Evolutionary conservation across 2,797 vertebrate species (phyloP), one percentile per base, ranked within the genome.

Genomic region (Intellagama lesueurii): DNA sequence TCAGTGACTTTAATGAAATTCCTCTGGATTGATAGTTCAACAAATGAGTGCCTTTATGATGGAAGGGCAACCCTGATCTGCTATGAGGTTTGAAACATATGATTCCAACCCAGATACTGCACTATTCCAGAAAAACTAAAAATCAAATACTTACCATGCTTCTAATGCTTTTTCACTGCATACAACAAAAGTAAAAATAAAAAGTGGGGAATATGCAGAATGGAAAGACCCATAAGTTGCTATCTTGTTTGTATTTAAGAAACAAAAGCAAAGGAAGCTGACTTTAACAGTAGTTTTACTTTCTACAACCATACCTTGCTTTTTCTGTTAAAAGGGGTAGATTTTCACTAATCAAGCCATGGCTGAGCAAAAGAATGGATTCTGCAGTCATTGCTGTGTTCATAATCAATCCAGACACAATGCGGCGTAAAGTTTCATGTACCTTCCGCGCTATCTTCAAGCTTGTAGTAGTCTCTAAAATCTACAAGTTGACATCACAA

Each of bases 291-390:
- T n/a, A 28, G 14, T n/a, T 40, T 60, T 19, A 77, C 44, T 69
- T 56, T 56, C 56, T 16, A 24, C 16, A 81, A 90, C 96, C 97
- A 91, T 97, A 99, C 99, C 97, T 98, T 94, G 98, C 98, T 94
- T 98, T 98, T 91, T 98, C 98, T 84, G 98, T 98, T 89, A 99
- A 96, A 81, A 99, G 97, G 0, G 98, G 98, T 72, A 99, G 97
- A 87, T 99, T 99, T 96, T 99, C 97, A 95, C 98, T 99, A 95
- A 99, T 95, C 92, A 99, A 97, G 35, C 98, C 98, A 0, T 99
- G 98, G 94, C 98, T 98, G 91, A 99, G 98, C 90, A 99, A 96
- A 1, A 99, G 97, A 22, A 99, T 94, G 17, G 98, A 97, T 87
- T 98, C 97, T 30, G 98, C 95, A 0, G 94, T 97, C 98, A 99